phyloP scores from a whole-genome alignment of 2,113 vertebrate species.

The Hippocampus zosterae region DNA sequence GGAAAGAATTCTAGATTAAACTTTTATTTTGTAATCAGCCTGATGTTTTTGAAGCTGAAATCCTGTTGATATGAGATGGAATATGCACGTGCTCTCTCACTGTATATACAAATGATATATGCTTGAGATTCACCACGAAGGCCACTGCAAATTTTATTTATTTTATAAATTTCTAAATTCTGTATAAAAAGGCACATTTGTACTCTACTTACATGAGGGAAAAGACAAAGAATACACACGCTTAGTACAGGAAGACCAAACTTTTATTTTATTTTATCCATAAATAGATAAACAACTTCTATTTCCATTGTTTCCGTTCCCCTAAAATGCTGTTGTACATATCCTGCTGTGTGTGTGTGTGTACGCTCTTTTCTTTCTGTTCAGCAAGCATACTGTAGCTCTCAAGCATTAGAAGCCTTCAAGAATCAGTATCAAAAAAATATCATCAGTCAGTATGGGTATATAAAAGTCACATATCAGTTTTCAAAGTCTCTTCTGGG shows the following conservation, averaged over 20 bases:
- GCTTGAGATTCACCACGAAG: conserved; percentile 67
- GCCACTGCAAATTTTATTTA: conserved; percentile 75
- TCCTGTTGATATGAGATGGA: conserved; percentile 68
- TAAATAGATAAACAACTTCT: conserved; percentile 53
- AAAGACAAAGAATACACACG: conserved; percentile 59
- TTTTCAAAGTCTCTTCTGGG: conserved; percentile 8
- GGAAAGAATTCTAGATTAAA: conserved; percentile 41
- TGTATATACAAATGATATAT: conserved; percentile 47
- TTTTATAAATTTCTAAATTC: conserved; percentile 78
- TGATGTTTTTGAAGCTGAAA: conserved; percentile 44
- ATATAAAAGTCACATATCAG: conserved; percentile 24
- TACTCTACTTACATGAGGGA: conserved; percentile 69
- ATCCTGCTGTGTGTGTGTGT: conserved; percentile 43
- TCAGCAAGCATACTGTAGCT: conserved; percentile 50
- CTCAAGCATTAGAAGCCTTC: conserved; percentile 13
- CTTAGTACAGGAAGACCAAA: conserved; percentile 50
- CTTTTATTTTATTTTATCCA: conserved; percentile 47
- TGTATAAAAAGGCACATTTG: conserved; percentile 70
- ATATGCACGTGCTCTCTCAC: conserved; percentile 50
- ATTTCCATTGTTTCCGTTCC: conserved; percentile 30
- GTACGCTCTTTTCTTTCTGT: conserved; percentile 20
- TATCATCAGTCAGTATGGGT: conserved; percentile 32
- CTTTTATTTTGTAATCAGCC: conserved; percentile 32
- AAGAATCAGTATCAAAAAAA: conserved; percentile 21
- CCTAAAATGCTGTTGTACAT: conserved; percentile 39